Evolutionary conservation across 2,797 vertebrate species (phyloP).

Genomic region (Orestias chungarensis): DNA sequence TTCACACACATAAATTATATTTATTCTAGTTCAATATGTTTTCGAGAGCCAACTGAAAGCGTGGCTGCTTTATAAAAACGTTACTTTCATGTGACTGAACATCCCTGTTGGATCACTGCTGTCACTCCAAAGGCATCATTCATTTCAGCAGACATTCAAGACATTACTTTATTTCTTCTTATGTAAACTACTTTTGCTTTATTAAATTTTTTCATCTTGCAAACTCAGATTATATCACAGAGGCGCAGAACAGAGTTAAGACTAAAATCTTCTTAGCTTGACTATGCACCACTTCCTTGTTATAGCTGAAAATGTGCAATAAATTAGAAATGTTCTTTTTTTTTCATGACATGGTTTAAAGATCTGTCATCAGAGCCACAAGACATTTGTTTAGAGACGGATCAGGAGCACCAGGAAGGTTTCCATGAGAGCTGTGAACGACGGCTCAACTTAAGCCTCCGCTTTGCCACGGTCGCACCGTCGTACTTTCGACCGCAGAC

Average conservation of each 20-base stretch:
- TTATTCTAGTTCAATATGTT: background rate
- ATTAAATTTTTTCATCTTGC: background rate
- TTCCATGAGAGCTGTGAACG: slow-evolving; percentile 42
- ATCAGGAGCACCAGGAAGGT: slow-evolving; percentile 39
- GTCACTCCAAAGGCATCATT: background rate
- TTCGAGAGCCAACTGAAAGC: background rate
- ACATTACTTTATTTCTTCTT: background rate
- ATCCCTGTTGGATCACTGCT: background rate
- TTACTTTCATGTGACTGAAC: background rate
- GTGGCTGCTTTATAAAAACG: background rate
- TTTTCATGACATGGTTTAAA: slow-evolving; percentile 33
- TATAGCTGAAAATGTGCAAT: slow-evolving; percentile 24
- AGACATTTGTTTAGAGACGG: slow-evolving; percentile 27
- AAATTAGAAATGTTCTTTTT: slow-evolving; percentile 45
- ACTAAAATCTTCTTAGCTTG: slow-evolving; percentile 26
- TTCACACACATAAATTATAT: background rate
- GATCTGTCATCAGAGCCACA: slow-evolving; percentile 42
- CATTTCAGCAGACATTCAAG: background rate
- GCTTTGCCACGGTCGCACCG: slow-evolving; percentile 32
- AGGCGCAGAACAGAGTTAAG: slow-evolving; percentile 24
- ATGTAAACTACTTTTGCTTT: background rate
- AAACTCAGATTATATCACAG: background rate
- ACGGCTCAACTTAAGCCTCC: slow-evolving; percentile 8
- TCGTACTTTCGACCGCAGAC: slow-evolving; percentile 39
- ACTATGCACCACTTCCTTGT: slow-evolving; percentile 10